These are phyloP conservation scores for Ibidorhyncha struthersii DNA, from an alignment of 2,113 vertebrate species.

Conservation along the genomic window DNA sequence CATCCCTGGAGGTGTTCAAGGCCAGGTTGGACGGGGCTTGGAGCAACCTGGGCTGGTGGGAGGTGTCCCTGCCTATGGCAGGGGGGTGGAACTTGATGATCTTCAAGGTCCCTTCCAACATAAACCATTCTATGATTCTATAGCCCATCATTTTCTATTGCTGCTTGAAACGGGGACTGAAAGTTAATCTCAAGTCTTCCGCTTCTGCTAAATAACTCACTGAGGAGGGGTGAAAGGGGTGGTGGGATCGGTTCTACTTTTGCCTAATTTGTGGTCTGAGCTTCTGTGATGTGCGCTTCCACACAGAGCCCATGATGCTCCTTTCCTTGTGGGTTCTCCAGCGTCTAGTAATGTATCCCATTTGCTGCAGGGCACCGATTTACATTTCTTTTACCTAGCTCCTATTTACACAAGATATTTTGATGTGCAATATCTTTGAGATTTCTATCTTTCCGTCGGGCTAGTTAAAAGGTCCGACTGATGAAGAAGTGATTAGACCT, in stretches of 20 bases:
- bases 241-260: no score
- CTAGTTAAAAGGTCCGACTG: not conserved
- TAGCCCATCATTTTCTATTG: not conserved
- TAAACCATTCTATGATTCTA: no score
- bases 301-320: accelerated
- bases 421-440: not conserved
- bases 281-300: accelerated
- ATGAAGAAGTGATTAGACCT: not conserved
- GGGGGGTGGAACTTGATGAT: no score
- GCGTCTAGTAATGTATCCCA: not conserved
- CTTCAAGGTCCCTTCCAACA: no score
- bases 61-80: no score
- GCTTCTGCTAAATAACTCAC: not conserved
- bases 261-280: not conserved
- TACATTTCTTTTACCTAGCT: not conserved
- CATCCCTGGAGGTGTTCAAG: no score
- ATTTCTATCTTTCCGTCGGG: not conserved
- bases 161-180: not conserved
- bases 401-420: not conserved
- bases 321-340: not conserved
- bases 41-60: no score
- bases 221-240: not conserved
- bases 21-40: no score
- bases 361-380: not conserved
- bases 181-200: not conserved